Percentiles rank a stretch among this genome's conserved stretches.
These are phyloP conservation scores for Porites evermanni DNA, from an alignment of 92 coral and sea anemone species.

Conservation along the genomic window DNA sequence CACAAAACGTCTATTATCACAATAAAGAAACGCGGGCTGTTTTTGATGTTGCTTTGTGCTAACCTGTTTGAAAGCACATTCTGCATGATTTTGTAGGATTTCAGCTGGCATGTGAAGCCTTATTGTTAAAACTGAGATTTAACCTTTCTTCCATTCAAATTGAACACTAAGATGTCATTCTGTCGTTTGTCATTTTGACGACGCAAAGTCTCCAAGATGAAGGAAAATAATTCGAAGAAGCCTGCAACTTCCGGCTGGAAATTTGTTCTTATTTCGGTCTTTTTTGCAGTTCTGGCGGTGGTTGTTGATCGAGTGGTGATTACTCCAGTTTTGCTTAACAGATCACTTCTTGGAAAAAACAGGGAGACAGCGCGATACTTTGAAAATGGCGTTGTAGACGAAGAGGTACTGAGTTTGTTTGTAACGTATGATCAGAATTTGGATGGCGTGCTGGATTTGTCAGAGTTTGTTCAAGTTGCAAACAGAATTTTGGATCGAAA, in stretches of 20 bases:
- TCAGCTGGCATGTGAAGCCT: background rate
- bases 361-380: background rate
- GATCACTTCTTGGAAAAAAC: background rate
- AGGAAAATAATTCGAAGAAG: background rate
- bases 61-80: no score
- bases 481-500: slow-evolving; percentile 72
- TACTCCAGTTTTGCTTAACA: slow-evolving; percentile 17
- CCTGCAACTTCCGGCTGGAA: slow-evolving; percentile 18
- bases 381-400: slow-evolving; percentile 49
- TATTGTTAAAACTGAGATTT: background rate
- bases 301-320: slow-evolving; percentile 39
- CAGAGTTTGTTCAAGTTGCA: slow-evolving; percentile 86
- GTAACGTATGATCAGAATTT: slow-evolving; percentile 81
- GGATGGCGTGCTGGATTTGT: slow-evolving; percentile 81
- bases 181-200: background rate
- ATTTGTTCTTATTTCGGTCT: slow-evolving; percentile 10
- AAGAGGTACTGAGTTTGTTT: slow-evolving; percentile 72
- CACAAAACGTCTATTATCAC: slow-evolving; percentile 23
- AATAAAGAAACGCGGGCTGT: background rate
- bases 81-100: background rate
- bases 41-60: background rate
- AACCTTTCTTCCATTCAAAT: background rate
- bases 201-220: background rate
- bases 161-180: background rate
- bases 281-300: slow-evolving; percentile 44